Conservation (phyloP, 1,140 invertebrate species). For the Armadillidium nasatum region DNA sequence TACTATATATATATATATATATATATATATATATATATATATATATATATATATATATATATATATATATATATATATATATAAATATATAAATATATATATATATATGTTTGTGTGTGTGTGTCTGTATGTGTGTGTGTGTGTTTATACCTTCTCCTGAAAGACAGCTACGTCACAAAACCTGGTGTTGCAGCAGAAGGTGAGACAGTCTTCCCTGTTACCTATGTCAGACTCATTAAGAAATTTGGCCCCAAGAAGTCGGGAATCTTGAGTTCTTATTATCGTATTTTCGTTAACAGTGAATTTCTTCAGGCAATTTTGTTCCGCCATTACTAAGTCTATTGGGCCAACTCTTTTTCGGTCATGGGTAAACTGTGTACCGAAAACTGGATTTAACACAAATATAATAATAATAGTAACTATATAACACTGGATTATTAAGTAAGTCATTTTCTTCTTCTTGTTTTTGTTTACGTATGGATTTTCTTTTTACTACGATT, state of each 20-base stretch:
- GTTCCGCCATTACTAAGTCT: conserved; percentile 34
- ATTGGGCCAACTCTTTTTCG: conserved; percentile 36
- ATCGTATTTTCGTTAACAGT: conserved; percentile 82
- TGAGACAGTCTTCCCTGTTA: conserved; percentile 71
- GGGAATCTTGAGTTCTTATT: conserved; percentile 81
- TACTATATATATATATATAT: no score
- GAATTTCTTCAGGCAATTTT: conserved; percentile 62
- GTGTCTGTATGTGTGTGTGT: not conserved
- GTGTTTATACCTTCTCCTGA: conserved; percentile 70
- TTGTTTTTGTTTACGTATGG: no score
- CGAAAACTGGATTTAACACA: no score
- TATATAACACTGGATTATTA: no score
- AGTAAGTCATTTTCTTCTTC: no score
- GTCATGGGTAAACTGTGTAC: conserved; percentile 32
- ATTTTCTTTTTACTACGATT: no score
- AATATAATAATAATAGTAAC: no score
- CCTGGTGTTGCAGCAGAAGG: conserved; percentile 77
- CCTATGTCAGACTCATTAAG: conserved; percentile 73
- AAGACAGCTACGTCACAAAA: conserved; percentile 86
- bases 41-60: conserved; percentile 25
- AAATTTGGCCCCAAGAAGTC: conserved; percentile 79
- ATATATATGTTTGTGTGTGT: not conserved
- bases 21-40: conserved; percentile 13
- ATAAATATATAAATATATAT: no score
- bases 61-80: conserved; percentile 1